Evolutionary conservation across 2,113 vertebrate genomes (phyloP).

Genomic region (Lethenteron camtschaticum): DNA sequence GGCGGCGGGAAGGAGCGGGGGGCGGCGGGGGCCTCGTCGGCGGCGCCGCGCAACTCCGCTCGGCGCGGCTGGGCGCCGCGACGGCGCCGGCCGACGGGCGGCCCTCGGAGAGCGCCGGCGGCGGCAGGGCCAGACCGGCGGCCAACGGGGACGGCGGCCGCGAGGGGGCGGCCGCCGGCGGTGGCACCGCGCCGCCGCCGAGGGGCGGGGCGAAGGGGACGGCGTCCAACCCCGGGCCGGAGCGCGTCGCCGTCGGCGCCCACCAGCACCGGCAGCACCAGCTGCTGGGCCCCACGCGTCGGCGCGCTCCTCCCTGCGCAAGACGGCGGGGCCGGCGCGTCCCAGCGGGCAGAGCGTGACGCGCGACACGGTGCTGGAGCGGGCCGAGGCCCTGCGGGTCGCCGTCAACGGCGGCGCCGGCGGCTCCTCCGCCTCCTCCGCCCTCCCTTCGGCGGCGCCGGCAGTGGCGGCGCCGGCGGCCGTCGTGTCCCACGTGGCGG

Average conservation of each 20-base stretch:
- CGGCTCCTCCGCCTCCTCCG: not conserved
- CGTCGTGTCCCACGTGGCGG: slow-evolving; percentile 57
- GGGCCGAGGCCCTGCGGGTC: slow-evolving; percentile 28
- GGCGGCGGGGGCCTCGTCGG: not conserved
- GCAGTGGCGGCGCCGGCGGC: not conserved
- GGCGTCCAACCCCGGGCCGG: not conserved
- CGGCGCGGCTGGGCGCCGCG: not conserved
- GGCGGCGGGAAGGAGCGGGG: not conserved
- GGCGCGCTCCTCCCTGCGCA: slow-evolving; percentile 1
- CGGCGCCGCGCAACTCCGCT: not conserved
- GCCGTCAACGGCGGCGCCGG: not conserved
- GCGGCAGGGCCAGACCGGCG: not conserved
- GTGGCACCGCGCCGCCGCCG: not conserved
- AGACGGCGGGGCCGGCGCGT: not conserved
- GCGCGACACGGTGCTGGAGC: slow-evolving; percentile 72
- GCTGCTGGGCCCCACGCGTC: slow-evolving; percentile 16
- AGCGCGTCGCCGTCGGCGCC: not conserved
- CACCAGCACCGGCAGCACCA: slow-evolving; percentile 21
- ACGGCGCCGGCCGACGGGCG: not conserved
- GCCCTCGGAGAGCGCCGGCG: not conserved
- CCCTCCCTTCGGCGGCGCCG: not conserved
- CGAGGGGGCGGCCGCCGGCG: not conserved
- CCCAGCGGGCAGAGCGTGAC: slow-evolving; percentile 53
- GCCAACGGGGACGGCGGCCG: not conserved
- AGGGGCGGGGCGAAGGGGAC: not conserved